phyloP scores from a whole-genome alignment of 2,888 invertebrate species.

The Cataglyphis albicans region DNA sequence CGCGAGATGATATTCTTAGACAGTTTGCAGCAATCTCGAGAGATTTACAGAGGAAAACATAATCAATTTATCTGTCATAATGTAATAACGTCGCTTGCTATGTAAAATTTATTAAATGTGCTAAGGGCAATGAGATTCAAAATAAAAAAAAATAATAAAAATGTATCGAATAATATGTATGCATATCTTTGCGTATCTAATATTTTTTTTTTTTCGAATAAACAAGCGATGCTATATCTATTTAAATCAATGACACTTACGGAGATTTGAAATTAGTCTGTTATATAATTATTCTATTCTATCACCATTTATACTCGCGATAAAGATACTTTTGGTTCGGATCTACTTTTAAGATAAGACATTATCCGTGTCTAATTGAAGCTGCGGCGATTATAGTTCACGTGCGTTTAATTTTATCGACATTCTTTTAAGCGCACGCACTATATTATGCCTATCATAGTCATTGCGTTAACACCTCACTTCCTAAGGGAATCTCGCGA shows the following conservation, averaged over 20 bases:
- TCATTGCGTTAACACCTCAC: slow-evolving; percentile 64
- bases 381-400: slow-evolving; percentile 31
- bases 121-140: neutral
- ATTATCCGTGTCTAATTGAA: slow-evolving; percentile 33
- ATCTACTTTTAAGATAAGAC: neutral
- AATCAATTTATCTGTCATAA: slow-evolving; percentile 29
- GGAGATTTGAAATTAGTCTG: neutral
- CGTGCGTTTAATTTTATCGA: slow-evolving; percentile 33
- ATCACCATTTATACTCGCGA: slow-evolving; percentile 16
- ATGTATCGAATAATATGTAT: neutral
- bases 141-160: neutral
- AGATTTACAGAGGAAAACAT: slow-evolving; percentile 13
- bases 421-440: slow-evolving; percentile 43
- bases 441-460: slow-evolving; percentile 44
- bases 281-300: slow-evolving; percentile 12
- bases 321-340: slow-evolving; percentile 3
- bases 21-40: slow-evolving; percentile 4
- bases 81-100: neutral
- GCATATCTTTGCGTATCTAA: neutral
- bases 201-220: neutral
- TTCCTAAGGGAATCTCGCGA: slow-evolving; percentile 58
- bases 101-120: neutral
- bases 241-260: slow-evolving; percentile 26
- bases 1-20: slow-evolving; percentile 39
- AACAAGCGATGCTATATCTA: slow-evolving; percentile 13